Percentiles rank a stretch among this genome's conserved stretches.
Evolutionary conservation across 2,113 vertebrate species (phyloP).

Genomic region (Ammodytes dubius): DNA sequence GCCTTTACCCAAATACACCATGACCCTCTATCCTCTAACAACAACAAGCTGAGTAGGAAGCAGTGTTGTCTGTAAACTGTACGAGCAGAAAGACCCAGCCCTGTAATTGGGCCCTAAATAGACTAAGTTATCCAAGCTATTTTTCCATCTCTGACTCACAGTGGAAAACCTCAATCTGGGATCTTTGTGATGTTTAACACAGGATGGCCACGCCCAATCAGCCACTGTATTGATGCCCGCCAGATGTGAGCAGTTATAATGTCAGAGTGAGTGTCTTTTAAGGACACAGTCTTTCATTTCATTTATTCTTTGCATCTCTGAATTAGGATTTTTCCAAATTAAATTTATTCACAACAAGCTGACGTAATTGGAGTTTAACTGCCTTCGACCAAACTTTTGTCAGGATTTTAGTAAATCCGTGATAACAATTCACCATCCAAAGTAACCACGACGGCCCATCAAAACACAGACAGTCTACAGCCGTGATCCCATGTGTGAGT

Average conservation of each 20-base stretch:
- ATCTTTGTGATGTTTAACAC: constrained; percentile 26
- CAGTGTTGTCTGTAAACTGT: background rate
- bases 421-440: background rate
- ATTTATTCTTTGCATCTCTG: background rate
- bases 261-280: constrained; percentile 27
- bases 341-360: background rate
- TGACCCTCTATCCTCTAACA: background rate
- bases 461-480: constrained; percentile 13
- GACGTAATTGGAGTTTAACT: background rate
- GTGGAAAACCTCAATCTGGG: constrained; percentile 62
- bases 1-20: constrained; percentile 32
- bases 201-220: constrained; percentile 56
- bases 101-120: constrained; percentile 9
- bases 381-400: background rate
- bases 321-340: background rate
- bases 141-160: constrained; percentile 71
- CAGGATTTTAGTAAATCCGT: background rate
- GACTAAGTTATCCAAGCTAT: constrained; percentile 16
- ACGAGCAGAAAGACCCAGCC: background rate
- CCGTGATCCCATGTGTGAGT: background rate
- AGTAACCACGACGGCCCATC: background rate
- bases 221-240: constrained; percentile 20
- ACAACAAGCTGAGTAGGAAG: background rate
- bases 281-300: constrained; percentile 31
- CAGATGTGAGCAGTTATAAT: constrained; percentile 42